Base-by-base conservation (phyloP, 1,140 invertebrate genomes). In the Dendroctonus ponderosae region DNA sequence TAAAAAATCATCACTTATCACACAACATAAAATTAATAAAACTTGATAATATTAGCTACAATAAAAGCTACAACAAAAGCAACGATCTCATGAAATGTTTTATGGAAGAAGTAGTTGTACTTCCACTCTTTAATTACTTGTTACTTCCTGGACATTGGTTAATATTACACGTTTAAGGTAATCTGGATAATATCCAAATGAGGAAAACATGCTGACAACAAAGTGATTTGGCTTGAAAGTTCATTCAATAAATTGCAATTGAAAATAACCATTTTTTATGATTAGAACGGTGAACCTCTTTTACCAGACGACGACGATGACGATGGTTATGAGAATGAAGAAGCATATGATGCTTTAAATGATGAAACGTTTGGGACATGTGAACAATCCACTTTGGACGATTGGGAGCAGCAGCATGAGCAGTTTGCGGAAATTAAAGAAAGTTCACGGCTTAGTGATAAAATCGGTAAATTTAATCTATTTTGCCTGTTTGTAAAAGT, bases 321-420 rank as follows among this genome's bases (percentile, higher is more conserved):
- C 57, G 86, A 88, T 52, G 85, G 85, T 44, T 80, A 83, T 60
- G 85, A 85, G 69, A 86, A 85, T 64, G 89, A 91, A 72, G 90
- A 91, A 67, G 91, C 92, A 72, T 94, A 93, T 80, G 92, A 94
- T 84, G 89, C 91, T 0, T 83, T 94, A 62, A 95, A 95, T 76
- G 91, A 94, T 82, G 91, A 94, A 79, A 95, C 93, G 2, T 94
- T 95, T 81, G 92, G 92, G 44, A 85, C 85, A 52, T 84, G 85
- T 76, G 77, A 84, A 66, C 76, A 74, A 6, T 69, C 70, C 42
- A 68, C 67, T 62, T 69, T 75, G 62, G 86, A 86, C 62, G 89
- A 91, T 77, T 91, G 90, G 90, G 89, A 91, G 77, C 82, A 86
- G 69, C 82, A 87, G 68, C 87, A 88, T 78, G 85, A 88, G 69